These are phyloP conservation scores for Macrocentrus cingulum DNA, from an alignment of 1,140 invertebrate genomes.

Conservation along the genomic window DNA sequence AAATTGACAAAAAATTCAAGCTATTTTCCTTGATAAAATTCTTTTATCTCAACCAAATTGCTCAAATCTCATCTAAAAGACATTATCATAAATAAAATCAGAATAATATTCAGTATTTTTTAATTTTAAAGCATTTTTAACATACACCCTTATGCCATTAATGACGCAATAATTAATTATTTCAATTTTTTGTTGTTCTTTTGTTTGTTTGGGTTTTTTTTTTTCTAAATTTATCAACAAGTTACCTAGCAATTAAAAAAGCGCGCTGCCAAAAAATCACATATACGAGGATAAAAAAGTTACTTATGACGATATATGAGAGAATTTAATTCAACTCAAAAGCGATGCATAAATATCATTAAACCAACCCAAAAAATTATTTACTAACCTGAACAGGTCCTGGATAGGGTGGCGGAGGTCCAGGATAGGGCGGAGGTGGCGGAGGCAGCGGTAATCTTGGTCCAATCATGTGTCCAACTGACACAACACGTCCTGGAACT, in stretches of 20 bases:
- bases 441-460: constrained; percentile 59
- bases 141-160: too few species aligned
- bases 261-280: too few species aligned
- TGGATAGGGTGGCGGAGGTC: constrained; percentile 55
- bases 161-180: too few species aligned
- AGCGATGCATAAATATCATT: constrained; percentile 39
- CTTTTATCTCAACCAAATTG: too few species aligned
- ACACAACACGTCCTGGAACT: constrained; percentile 51
- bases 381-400: constrained; percentile 53
- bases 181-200: neutral
- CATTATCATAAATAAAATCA: too few species aligned
- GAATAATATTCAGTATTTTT: too few species aligned
- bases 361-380: constrained; percentile 20
- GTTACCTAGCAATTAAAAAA: too few species aligned
- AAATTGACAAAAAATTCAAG: too few species aligned
- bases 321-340: constrained; percentile 39
- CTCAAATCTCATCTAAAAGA: too few species aligned
- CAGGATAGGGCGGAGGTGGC: constrained; percentile 69
- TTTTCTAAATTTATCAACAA: neutral
- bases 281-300: constrained; percentile 19
- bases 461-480: constrained; percentile 53
- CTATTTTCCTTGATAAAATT: too few species aligned
- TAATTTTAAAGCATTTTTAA: too few species aligned
- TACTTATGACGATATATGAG: constrained; percentile 27
- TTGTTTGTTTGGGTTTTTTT: too few species aligned